Evolutionary conservation across 2,797 vertebrate genomes (phyloP).

Genomic region (Florisuga fusca): DNA sequence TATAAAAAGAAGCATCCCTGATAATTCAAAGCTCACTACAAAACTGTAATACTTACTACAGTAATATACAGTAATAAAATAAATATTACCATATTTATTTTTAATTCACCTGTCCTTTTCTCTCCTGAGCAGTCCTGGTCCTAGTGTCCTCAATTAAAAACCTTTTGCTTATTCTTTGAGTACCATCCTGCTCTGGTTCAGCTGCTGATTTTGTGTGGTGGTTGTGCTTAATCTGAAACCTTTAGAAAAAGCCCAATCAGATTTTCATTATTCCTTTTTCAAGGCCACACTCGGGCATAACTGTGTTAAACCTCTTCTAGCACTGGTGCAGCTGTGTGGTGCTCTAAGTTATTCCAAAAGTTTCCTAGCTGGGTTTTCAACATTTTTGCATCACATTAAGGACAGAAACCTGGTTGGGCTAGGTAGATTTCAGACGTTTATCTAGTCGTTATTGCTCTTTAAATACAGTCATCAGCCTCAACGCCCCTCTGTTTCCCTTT

Average conservation of each 20-base stretch:
- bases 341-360: neutral
- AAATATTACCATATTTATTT: neutral
- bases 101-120: neutral
- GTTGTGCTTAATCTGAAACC: neutral
- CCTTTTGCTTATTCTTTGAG: neutral
- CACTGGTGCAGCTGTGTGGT: neutral
- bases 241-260: neutral
- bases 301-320: neutral
- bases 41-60: neutral
- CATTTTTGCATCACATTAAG: conserved; percentile 38
- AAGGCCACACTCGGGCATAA: neutral
- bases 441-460: conserved; percentile 87
- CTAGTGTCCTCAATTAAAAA: neutral
- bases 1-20: neutral
- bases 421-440: conserved; percentile 84
- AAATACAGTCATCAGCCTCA: conserved; percentile 90
- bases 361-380: neutral
- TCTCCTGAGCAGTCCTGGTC: neutral
- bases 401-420: conserved; percentile 63
- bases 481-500: conserved; percentile 83
- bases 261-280: neutral
- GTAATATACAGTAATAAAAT: too few relatives aligned
- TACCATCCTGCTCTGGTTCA: neutral
- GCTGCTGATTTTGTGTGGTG: neutral
- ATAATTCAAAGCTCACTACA: neutral